These are phyloP conservation scores for Oophaga pumilio DNA, from an alignment of 2,113 vertebrate species.

Conservation along the genomic window DNA sequence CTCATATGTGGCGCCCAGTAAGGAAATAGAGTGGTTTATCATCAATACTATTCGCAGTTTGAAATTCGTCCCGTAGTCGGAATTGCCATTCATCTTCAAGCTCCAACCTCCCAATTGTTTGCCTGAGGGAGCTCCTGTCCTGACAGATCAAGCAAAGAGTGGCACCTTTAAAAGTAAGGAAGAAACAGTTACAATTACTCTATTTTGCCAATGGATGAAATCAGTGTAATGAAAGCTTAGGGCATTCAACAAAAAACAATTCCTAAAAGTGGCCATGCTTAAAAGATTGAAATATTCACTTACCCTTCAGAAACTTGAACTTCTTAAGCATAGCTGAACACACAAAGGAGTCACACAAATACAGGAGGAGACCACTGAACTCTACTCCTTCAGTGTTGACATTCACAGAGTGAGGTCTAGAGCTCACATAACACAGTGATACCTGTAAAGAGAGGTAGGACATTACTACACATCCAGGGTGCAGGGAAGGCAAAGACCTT, in stretches of 20 bases:
- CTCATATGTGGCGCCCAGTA: constrained; percentile 90
- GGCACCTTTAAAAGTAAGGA: constrained; percentile 78
- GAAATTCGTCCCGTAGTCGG: constrained; percentile 94
- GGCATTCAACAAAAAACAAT: background rate
- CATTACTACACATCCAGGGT: background rate
- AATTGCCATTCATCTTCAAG: constrained; percentile 98
- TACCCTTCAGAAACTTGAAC: constrained; percentile 96
- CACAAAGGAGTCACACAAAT: constrained; percentile 97
- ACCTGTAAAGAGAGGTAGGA: constrained; percentile 73
- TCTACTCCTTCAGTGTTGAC: constrained; percentile 86
- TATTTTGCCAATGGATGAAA: background rate
- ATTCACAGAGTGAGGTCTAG: constrained; percentile 92
- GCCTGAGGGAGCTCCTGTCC: constrained; percentile 93
- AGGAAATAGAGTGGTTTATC: constrained; percentile 96
- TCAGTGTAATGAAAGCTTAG: background rate
- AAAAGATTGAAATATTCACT: background rate
- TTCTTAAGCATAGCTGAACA: constrained; percentile 90
- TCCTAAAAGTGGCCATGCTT: background rate
- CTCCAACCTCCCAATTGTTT: constrained; percentile 93
- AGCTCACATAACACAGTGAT: constrained; percentile 90
- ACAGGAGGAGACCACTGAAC: constrained; percentile 95
- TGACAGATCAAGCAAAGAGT: constrained; percentile 97
- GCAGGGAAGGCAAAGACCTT: background rate
- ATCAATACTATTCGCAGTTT: constrained; percentile 94
- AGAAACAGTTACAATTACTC: background rate